Evolutionary conservation across 2,113 vertebrate species (phyloP).

Genomic region (Dendrocopos noguchii): DNA sequence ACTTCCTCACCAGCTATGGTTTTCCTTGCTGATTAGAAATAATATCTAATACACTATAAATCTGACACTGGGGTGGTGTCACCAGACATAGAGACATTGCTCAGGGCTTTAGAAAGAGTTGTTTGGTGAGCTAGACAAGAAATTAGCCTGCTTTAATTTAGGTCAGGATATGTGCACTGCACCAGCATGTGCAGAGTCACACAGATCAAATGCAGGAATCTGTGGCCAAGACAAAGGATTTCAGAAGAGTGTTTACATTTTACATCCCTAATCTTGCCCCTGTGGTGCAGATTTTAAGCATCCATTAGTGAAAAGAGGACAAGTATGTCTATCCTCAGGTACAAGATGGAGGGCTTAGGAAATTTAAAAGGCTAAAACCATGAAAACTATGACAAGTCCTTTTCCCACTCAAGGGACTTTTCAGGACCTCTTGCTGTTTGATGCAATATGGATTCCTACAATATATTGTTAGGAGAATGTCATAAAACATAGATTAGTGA

Average conservation of each 20-base stretch:
- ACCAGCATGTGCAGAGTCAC: background rate
- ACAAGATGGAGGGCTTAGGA: background rate
- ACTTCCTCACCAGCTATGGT: background rate
- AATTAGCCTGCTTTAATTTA: background rate
- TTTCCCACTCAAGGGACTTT: background rate
- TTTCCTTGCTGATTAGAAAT: background rate
- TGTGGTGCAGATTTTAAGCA: background rate
- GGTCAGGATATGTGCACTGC: background rate
- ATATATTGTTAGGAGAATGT: constrained; percentile 54
- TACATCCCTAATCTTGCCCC: background rate
- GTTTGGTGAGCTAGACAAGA: background rate
- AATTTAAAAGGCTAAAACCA: background rate
- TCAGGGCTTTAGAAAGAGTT: background rate
- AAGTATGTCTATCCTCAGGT: background rate
- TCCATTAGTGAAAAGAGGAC: background rate
- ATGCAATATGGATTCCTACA: constrained; percentile 53
- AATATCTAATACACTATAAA: background rate
- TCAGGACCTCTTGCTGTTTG: background rate
- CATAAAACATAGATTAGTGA: constrained; percentile 80
- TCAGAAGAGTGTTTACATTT: background rate
- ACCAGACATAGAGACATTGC: background rate
- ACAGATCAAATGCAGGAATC: background rate
- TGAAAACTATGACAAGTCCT: background rate
- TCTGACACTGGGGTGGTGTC: background rate
- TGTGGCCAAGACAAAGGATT: background rate